phyloP scores from a whole-genome alignment of 2,797 vertebrate genomes.

The Macrochelys suwanniensis region DNA sequence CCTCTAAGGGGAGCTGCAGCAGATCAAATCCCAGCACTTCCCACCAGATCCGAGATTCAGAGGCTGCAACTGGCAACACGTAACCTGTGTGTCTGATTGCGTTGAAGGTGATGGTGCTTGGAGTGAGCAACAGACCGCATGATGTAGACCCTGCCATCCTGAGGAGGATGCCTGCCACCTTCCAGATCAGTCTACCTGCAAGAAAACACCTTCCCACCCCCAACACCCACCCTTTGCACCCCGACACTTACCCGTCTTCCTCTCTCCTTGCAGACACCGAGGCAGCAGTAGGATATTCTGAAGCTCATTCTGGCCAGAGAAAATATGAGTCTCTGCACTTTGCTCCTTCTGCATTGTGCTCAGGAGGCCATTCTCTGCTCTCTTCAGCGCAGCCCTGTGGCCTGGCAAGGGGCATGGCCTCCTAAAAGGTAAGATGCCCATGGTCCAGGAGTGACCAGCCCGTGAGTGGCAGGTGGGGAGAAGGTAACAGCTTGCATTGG shows the following conservation, averaged over 20 bases:
- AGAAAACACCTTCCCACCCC: conserved; percentile 12
- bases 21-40: background rate
- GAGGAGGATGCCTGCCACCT: conserved; percentile 85
- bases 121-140: conserved; percentile 87
- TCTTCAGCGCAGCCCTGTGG: no score
- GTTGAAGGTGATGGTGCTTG: conserved; percentile 87
- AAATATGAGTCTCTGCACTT: conserved; percentile 79
- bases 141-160: conserved; percentile 87
- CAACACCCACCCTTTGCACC: no score
- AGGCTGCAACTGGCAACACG: no score
- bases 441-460: no score
- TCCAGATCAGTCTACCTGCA: conserved; percentile 85
- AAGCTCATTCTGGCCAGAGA: conserved; percentile 85
- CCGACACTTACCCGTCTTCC: background rate
- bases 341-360: background rate
- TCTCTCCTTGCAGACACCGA: conserved; percentile 73
- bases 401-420: no score
- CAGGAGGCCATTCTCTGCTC: background rate
- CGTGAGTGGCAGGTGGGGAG: no score
- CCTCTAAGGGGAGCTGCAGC: background rate
- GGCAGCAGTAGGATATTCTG: conserved; percentile 86
- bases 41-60: no score
- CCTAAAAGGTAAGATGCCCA: no score
- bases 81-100: background rate
- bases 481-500: no score